Conservation (phyloP, 92 coral and sea anemone species). For the Umimayanthus kanabou region DNA sequence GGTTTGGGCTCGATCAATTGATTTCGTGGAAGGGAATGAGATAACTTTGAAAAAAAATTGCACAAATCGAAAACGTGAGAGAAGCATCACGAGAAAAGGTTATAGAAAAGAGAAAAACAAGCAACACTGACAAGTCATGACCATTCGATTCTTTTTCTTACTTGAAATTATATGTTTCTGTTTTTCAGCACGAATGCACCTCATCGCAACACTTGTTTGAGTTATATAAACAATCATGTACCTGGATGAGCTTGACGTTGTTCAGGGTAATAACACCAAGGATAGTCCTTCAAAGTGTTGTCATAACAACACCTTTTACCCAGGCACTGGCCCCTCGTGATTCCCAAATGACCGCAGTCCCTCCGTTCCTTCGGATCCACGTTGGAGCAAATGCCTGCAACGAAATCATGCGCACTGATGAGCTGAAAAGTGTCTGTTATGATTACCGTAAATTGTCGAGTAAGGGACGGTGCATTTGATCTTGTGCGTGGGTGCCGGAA, state of each 20-base stretch:
- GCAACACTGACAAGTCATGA: not conserved
- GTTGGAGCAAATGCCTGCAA: not conserved
- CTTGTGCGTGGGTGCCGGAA: no score
- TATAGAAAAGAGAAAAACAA: no score
- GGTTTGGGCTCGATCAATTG: no score
- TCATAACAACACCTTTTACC: constrained; percentile 16
- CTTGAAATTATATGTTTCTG: no score
- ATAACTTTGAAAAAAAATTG: no score
- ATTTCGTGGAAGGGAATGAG: no score
- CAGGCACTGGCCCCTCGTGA: not conserved
- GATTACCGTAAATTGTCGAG: not conserved
- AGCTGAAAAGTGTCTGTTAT: not conserved
- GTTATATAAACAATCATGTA: not conserved
- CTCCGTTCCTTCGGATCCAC: not conserved
- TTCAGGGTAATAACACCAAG: constrained; percentile 9
- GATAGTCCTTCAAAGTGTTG: constrained; percentile 19
- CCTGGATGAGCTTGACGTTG: not conserved
- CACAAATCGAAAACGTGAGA: no score
- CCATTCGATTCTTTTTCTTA: not conserved
- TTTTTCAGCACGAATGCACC: no score
- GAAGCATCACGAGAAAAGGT: no score
- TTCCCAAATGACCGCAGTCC: constrained; percentile 25
- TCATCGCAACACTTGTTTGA: not conserved
- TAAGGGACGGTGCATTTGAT: no score
- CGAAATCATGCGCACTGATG: not conserved